Percentiles rank a stretch among this genome's conserved stretches.
Evolutionary conservation across 2,888 invertebrate species (phyloP).

Genomic region (Molorchus minor): DNA sequence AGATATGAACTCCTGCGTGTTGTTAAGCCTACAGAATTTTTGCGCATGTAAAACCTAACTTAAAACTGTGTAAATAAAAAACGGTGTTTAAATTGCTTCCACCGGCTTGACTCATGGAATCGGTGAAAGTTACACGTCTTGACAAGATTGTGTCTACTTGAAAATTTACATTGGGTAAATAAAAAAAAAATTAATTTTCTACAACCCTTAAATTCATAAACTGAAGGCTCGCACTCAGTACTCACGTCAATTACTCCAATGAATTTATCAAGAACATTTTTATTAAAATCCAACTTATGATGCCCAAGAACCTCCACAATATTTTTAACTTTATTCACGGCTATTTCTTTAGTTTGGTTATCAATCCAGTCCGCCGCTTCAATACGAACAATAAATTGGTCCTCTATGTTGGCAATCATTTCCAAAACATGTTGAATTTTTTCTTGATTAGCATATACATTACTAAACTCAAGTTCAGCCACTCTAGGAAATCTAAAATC

Average conservation of each 20-base stretch:
- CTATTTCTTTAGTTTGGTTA: conserved; percentile 5
- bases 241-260: conserved; percentile 20
- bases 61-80: too few relatives aligned
- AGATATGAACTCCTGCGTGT: too few relatives aligned
- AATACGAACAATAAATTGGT: conserved; percentile 5
- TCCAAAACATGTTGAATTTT: conserved; percentile 7
- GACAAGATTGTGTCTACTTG: too few relatives aligned
- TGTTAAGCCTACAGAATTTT: too few relatives aligned
- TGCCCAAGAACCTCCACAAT: conserved; percentile 11
- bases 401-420: conserved; percentile 10
- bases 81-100: too few relatives aligned
- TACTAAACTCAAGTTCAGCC: conserved; percentile 16
- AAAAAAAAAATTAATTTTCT: too few relatives aligned
- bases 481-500: conserved; percentile 25
- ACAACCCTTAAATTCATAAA: too few relatives aligned
- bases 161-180: too few relatives aligned
- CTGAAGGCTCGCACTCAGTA: too few relatives aligned
- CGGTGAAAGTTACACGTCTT: too few relatives aligned
- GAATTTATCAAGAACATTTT: neutral
- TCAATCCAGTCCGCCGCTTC: conserved; percentile 21
- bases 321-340: conserved; percentile 14
- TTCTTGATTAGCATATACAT: neutral
- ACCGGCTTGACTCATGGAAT: too few relatives aligned
- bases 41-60: too few relatives aligned
- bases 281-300: conserved; percentile 8